These are phyloP conservation scores for Hyles lineata DNA, from an alignment of 2,888 invertebrate genomes.

Conservation along the genomic window DNA sequence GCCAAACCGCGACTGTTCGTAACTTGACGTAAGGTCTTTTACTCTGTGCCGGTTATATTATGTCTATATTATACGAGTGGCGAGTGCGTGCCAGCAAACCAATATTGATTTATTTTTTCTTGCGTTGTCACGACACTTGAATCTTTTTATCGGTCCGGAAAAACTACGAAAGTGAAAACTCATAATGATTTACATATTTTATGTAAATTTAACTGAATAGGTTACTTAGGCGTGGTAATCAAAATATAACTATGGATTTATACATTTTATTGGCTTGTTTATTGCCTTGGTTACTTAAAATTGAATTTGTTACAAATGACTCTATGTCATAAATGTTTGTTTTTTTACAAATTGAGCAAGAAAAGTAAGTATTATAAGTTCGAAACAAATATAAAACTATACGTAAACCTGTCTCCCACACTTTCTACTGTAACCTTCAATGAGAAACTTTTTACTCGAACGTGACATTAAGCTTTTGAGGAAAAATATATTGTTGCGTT, in stretches of 20 bases:
- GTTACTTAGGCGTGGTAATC: background rate
- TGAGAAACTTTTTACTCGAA: slow-evolving; percentile 19
- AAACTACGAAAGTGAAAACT: slow-evolving; percentile 12
- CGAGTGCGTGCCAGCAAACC: slow-evolving; percentile 6
- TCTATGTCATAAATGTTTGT: background rate
- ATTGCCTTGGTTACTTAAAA: background rate
- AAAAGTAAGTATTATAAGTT: background rate
- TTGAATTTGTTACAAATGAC: background rate
- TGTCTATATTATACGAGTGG: slow-evolving; percentile 3
- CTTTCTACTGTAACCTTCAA: slow-evolving; percentile 22
- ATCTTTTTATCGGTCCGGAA: slow-evolving; percentile 9
- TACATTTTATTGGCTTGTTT: background rate
- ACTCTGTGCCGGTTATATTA: slow-evolving; percentile 32
- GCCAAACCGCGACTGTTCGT: slow-evolving; percentile 58
- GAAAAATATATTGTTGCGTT: background rate
- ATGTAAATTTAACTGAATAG: background rate
- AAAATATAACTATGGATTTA: background rate
- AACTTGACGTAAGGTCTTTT: slow-evolving; percentile 55
- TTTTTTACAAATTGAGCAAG: background rate
- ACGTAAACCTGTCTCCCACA: slow-evolving; percentile 12
- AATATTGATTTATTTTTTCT: slow-evolving; percentile 20
- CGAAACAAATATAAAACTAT: background rate
- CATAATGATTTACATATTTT: background rate
- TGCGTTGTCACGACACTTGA: background rate
- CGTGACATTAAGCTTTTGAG: slow-evolving; percentile 14